A percentile compares a stretch with the other conserved stretches of the same genome.
phyloP scores from a whole-genome alignment of 2,797 vertebrate species.

The Pteropus rufus region DNA sequence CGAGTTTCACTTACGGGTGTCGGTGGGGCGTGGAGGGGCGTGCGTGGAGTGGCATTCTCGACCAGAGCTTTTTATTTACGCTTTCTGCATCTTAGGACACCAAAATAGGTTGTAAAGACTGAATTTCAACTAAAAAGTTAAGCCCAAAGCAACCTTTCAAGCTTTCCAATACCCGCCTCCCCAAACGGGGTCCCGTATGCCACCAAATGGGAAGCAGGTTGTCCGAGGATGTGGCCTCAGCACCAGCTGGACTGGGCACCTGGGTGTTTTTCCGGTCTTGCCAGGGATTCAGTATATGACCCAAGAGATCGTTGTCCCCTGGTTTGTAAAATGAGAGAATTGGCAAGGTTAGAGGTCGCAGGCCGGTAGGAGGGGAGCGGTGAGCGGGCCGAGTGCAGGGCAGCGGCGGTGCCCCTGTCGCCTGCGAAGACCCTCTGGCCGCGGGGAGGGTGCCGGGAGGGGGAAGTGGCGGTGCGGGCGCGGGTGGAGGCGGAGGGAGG shows the following conservation, averaged over 20 bases:
- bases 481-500: too few species aligned
- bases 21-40: not conserved
- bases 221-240: not conserved
- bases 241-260: not conserved
- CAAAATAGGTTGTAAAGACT: not conserved
- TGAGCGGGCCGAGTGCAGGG: too few species aligned
- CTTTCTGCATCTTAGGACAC: not conserved
- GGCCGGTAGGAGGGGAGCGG: too few species aligned
- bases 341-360: too few species aligned
- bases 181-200: not conserved
- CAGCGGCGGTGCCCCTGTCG: too few species aligned
- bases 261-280: not conserved
- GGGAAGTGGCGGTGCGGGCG: too few species aligned
- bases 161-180: not conserved
- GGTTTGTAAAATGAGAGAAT: too few species aligned
- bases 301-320: not conserved
- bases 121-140: not conserved
- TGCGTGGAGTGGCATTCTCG: not conserved
- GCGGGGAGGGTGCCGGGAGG: too few species aligned
- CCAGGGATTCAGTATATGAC: not conserved
- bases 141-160: not conserved
- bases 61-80: not conserved
- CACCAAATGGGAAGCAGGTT: not conserved
- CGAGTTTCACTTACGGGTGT: too few species aligned
- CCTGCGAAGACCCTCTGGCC: too few species aligned